Base-by-base conservation (phyloP, 2,888 invertebrate species). In the Acanthoscelides obtectus region DNA sequence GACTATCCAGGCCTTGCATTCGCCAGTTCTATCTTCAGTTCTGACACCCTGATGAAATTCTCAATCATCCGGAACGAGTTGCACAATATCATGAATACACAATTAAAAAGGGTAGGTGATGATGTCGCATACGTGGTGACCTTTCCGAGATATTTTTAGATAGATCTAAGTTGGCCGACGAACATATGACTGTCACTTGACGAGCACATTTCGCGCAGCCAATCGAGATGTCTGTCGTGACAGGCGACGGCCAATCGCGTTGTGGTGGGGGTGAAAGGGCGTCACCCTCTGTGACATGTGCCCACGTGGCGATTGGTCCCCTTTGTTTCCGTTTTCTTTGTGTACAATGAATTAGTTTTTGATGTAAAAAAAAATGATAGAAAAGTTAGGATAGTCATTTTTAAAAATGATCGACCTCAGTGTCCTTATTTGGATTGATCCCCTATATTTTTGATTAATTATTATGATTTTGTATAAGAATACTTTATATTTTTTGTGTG, bases 11-110 rank as follows among this genome's bases (percentile, higher is more conserved):
- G 97, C 25, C 87, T 97, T 73, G 96, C 96, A 0, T 95, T 97
- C 84, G 96, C 95, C 70, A 92, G 94, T 79, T 96, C 96, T 76
- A 94, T 96, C 83, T 97, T 97, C 87, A 96, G 96, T 83, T 97
- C 97, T 72, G 97, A 97, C 84, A 97, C 98, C 12, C 93, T 98
- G 92, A 97, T 98, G 94, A 98, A 97, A 88, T 97, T 98, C 87
- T 95, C 94, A 86, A 93, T 98, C 79, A 98, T 98, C 85, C 93
- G 93, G 86, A 98, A 98, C 86, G 98, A 98, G 88, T 90, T 98
- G 85, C 97, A 97, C 89, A 98, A 98, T 88, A 96, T 98, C 86
- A 95, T 96, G 91, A 94, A 96, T 86, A 96, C 96, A 86, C 97
- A 97, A 86, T 89, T 98, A 79, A 96, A 95, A 90, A 91, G 97